Percentiles rank a stretch among this genome's conserved stretches.
Conservation (phyloP, 2,113 vertebrate species). For the Vidua chalybeata region DNA sequence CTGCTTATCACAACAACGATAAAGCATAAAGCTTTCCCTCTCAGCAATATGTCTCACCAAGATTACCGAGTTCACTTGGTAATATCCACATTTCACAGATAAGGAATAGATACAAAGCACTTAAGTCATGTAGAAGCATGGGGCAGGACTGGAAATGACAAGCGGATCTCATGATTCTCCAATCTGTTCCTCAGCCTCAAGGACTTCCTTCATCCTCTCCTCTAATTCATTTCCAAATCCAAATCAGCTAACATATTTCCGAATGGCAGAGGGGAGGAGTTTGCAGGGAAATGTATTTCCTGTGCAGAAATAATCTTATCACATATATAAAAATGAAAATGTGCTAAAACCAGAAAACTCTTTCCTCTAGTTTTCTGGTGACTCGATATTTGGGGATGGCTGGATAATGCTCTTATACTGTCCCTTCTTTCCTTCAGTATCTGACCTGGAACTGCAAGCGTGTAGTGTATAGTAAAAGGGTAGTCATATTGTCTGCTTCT, state of each 20-base stretch:
- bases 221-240: background rate
- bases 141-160: slow-evolving; percentile 28
- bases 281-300: background rate
- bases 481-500: background rate
- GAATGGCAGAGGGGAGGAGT: background rate
- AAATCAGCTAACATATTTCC: background rate
- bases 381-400: background rate
- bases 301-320: background rate
- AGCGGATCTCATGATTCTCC: background rate
- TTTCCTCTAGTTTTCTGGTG: background rate
- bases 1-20: background rate
- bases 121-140: background rate
- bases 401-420: background rate
- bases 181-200: slow-evolving; percentile 7
- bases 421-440: background rate
- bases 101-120: slow-evolving; percentile 33
- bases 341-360: background rate
- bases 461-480: background rate
- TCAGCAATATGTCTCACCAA: background rate
- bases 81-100: background rate
- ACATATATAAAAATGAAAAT: background rate
- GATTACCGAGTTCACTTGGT: background rate
- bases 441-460: background rate
- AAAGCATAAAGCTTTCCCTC: slow-evolving; percentile 16
- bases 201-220: background rate